Evolutionary conservation across 2,113 vertebrate genomes (phyloP), one percentile per base, ranked within the genome.

Genomic region (Colaptes auratus): DNA sequence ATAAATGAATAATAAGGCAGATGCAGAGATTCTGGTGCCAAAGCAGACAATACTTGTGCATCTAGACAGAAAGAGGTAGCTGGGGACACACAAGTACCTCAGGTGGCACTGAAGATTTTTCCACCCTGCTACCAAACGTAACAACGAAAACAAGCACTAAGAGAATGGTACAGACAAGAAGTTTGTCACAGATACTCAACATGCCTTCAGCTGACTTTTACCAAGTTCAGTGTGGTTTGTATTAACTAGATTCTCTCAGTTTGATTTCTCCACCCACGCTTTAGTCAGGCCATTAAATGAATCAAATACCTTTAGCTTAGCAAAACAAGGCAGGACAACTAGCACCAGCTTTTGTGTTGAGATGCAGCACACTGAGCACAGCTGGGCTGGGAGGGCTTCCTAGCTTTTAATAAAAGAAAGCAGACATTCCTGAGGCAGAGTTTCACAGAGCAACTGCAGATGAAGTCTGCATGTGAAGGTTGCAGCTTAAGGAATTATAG

Each of bases 351-450:
- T 64, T 16, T 4, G 15, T 31, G 64, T 86, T 46, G 16, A 58
- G 28, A 52, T 6, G 2, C 36, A 74, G 52, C 0, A 4, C 44
- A 16, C 10, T 12, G 12, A 74, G 36, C 39, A 86, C 28, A 48
- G 11, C 7, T 3, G 19, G 30, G 25, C 5, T 50, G 18, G 31
- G 10, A 23, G 2, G 0, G 44, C 27, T 44, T 19, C 1, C 14
- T 24, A 3, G 13, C 31, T 72, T 55, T 71, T 36, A 17, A 28
- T 61, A 25, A 28, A 84, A 82, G 18, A 59, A 82, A 86, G 7
- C 18, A 90, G 23, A 30, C 19, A 65, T 76, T 73, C 73, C 46
- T n/a, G 23, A 82, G 61, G 52, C 77, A 86, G 0, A 28, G 69
- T 48, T 82, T 80, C 67, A 36, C 39, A 63, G 44, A 55, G 61